These are phyloP conservation scores for Stenodema calcarata DNA, from an alignment of 2,888 invertebrate species.

Conservation along the genomic window DNA sequence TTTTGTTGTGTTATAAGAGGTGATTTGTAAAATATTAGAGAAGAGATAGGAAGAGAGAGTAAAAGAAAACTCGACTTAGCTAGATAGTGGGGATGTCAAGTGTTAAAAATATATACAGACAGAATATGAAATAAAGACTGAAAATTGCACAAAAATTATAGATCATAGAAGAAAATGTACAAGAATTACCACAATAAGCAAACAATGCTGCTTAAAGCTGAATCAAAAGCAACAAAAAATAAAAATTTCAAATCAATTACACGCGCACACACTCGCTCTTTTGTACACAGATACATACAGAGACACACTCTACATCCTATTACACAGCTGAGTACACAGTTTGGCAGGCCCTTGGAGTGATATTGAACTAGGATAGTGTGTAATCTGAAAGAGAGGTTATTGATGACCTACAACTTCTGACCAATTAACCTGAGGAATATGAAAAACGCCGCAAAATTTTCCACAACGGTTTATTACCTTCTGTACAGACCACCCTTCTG, in stretches of 20 bases:
- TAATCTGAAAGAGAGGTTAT: slow-evolving; percentile 10
- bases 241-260: background rate
- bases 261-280: background rate
- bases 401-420: no score
- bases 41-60: background rate
- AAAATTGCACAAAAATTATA: slow-evolving; percentile 39
- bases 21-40: background rate
- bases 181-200: slow-evolving; percentile 36
- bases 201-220: slow-evolving; percentile 48
- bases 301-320: background rate
- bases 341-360: background rate
- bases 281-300: background rate
- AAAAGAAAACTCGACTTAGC: background rate
- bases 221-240: slow-evolving; percentile 21
- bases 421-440: no score
- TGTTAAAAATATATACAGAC: background rate
- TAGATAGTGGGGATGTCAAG: background rate
- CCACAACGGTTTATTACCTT: no score
- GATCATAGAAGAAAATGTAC: slow-evolving; percentile 46
- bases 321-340: background rate
- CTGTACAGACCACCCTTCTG: no score
- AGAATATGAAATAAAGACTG: background rate
- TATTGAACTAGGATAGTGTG: background rate
- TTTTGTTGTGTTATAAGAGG: slow-evolving; percentile 6
- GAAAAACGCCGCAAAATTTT: no score